Base-by-base conservation (phyloP, 2,797 vertebrate species). In the Acestrorhynchus altus region DNA sequence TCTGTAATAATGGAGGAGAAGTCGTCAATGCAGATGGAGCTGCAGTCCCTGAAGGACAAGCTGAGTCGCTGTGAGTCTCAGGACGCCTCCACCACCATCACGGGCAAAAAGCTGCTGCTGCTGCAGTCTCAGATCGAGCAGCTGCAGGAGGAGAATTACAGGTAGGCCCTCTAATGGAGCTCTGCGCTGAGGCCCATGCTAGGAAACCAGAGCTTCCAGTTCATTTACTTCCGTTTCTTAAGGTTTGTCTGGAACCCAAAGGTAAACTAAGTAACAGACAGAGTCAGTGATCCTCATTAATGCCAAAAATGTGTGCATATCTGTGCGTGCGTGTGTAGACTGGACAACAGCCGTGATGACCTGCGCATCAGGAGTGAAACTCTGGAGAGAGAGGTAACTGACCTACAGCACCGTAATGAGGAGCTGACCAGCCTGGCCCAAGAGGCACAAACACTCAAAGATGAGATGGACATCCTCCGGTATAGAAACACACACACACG, bases 91-190 rank as follows among this genome's bases (percentile, higher is more conserved):
- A 81, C 90, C 0, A 90, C 92, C 28, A 92, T 95, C 86, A 94
- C 95, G 0, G 87, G 92, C 85, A 97, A 96, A 89, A 98, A 96
- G 84, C 90, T 97, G 75, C 91, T 96, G 78, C 89, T 96, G 74
- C 90, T 98, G 68, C 97, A 98, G 87, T 92, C 93, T 79, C 97
- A 96, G 90, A 93, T 98, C 87, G 96, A 98, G 82, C 95, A 97
- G 88, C 91, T 98, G 10, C 97, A 98, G 84, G 97, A 98, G 81
- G 97, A 98, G 86, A 98, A 96, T 76, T 96, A 96, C 92, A 95
- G 97, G 97, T 97, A 78, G 39, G 73, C 35, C 47, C 24, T 39
- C 60, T 74, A 9, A 0, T 5, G 16, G 56, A 75, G 72, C 73
- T 66, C 67, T 24, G 0, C n/a, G 0, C 65, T 28, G n/a, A 66